Percentiles rank a stretch among this genome's conserved stretches.
phyloP scores from a whole-genome alignment of 1,140 invertebrate genomes.

The Drosophila eugracilis region DNA sequence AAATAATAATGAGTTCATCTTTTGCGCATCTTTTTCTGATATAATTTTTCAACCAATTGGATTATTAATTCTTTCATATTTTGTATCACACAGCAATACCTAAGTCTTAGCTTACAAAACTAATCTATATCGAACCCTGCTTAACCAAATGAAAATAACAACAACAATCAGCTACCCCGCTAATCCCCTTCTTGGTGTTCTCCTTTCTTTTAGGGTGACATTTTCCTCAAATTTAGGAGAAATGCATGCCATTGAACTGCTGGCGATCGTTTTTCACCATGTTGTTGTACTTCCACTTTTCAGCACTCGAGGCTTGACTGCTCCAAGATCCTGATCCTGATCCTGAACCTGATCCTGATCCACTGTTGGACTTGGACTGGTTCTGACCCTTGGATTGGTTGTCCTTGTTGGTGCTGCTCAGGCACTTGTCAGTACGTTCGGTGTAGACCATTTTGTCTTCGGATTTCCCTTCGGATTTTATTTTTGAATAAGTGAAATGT shows the following conservation, averaged over 20 bases:
- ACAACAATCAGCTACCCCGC: slow-evolving; percentile 34
- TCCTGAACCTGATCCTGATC: slow-evolving; percentile 1
- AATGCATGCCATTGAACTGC: slow-evolving; percentile 78
- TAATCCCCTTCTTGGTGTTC: slow-evolving; percentile 11
- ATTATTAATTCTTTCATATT: neutral
- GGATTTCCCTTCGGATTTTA: slow-evolving; percentile 6
- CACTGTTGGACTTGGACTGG: slow-evolving; percentile 7
- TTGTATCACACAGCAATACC: slow-evolving; percentile 33
- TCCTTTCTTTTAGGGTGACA: neutral
- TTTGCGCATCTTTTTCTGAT: slow-evolving; percentile 53
- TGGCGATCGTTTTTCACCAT: slow-evolving; percentile 80
- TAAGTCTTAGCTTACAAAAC: slow-evolving; percentile 28
- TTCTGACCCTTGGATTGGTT: slow-evolving; percentile 25
- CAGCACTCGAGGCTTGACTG: slow-evolving; percentile 60
- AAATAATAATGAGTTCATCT: neutral
- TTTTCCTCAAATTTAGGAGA: slow-evolving; percentile 54
- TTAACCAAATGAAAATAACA: slow-evolving; percentile 41
- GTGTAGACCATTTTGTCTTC: slow-evolving; percentile 72
- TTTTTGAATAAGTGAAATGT: slow-evolving; percentile 21
- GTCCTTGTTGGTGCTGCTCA: slow-evolving; percentile 50
- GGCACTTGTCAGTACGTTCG: slow-evolving; percentile 74
- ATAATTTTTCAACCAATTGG: slow-evolving; percentile 36
- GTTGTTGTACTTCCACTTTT: slow-evolving; percentile 83
- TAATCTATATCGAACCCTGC: slow-evolving; percentile 44
- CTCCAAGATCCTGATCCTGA: slow-evolving; percentile 49